Percentiles rank a stretch among this genome's conserved stretches.
These are phyloP conservation scores for Eubasilissa regina DNA, from an alignment of 1,140 invertebrate species.

Conservation along the genomic window DNA sequence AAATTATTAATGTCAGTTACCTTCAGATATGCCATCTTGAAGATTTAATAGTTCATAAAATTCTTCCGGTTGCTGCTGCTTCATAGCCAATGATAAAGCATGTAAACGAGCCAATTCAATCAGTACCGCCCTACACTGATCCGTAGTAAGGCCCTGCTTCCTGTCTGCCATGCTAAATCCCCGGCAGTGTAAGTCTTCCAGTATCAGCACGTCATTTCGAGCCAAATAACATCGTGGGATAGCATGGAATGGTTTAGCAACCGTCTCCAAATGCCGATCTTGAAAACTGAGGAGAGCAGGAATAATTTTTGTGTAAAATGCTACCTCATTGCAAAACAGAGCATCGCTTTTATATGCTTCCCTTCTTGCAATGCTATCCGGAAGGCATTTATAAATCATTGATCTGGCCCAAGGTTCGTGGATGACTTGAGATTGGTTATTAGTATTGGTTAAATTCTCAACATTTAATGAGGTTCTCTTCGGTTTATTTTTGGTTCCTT, in stretches of 20 bases:
- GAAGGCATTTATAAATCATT: slow-evolving; percentile 81
- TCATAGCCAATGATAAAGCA: slow-evolving; percentile 78
- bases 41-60: slow-evolving; percentile 75
- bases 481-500: slow-evolving; percentile 69
- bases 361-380: slow-evolving; percentile 75
- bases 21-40: slow-evolving; percentile 70
- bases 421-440: slow-evolving; percentile 63
- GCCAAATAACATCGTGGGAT: slow-evolving; percentile 79
- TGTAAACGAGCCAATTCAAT: slow-evolving; percentile 79
- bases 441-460: slow-evolving; percentile 61
- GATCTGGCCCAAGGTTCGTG: slow-evolving; percentile 74
- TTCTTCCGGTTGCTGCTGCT: slow-evolving; percentile 75
- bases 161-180: slow-evolving; percentile 81
- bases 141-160: slow-evolving; percentile 74
- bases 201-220: slow-evolving; percentile 75
- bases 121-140: slow-evolving; percentile 75
- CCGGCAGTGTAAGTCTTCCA: slow-evolving; percentile 74
- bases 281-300: slow-evolving; percentile 76
- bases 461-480: slow-evolving; percentile 46
- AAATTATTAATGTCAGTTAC: slow-evolving; percentile 56
- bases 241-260: slow-evolving; percentile 72
- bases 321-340: slow-evolving; percentile 80
- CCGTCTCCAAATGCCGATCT: slow-evolving; percentile 63
- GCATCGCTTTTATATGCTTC: slow-evolving; percentile 81
- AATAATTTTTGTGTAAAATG: slow-evolving; percentile 80